phyloP scores from a whole-genome alignment of 92 coral and sea anemone genomes.

The Actinernus sp. region DNA sequence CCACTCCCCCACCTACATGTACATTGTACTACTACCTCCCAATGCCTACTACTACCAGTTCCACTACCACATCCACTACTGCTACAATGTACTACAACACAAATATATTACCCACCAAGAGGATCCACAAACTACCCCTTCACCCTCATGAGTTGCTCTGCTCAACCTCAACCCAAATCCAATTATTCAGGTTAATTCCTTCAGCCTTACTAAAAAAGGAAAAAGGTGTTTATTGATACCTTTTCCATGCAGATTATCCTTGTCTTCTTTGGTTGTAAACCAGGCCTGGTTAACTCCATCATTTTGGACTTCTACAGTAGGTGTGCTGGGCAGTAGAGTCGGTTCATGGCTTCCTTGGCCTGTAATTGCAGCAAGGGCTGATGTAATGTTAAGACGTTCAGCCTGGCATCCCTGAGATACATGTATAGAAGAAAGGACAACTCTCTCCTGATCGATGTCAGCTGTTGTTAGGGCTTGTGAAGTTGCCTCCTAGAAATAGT shows the following conservation, averaged over 20 bases:
- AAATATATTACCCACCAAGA: no score
- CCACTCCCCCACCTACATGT: no score
- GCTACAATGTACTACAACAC: no score
- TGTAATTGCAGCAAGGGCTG: slow-evolving; percentile 63
- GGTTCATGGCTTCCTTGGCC: slow-evolving; percentile 71
- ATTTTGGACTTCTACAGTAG: slow-evolving; percentile 47
- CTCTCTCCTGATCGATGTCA: slow-evolving; percentile 16
- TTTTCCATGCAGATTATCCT: slow-evolving; percentile 92
- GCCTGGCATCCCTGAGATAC: slow-evolving; percentile 34
- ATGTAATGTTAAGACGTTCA: slow-evolving; percentile 47
- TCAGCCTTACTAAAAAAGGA: no score
- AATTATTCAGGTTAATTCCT: no score
- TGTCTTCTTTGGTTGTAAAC: slow-evolving; percentile 99
- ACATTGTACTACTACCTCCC: no score
- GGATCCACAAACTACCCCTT: no score
- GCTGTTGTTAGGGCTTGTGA: slow-evolving; percentile 29
- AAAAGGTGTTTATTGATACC: no score
- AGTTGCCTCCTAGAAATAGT: slow-evolving; percentile 14
- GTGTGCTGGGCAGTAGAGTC: slow-evolving; percentile 73
- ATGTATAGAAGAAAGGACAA: slow-evolving; percentile 16
- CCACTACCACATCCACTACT: no score
- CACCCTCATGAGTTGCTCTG: no score
- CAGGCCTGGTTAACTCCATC: slow-evolving; percentile 96
- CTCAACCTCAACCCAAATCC: no score
- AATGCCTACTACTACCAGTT: no score